Conservation (phyloP, 2,797 vertebrate species). For the Spinus pinus region DNA sequence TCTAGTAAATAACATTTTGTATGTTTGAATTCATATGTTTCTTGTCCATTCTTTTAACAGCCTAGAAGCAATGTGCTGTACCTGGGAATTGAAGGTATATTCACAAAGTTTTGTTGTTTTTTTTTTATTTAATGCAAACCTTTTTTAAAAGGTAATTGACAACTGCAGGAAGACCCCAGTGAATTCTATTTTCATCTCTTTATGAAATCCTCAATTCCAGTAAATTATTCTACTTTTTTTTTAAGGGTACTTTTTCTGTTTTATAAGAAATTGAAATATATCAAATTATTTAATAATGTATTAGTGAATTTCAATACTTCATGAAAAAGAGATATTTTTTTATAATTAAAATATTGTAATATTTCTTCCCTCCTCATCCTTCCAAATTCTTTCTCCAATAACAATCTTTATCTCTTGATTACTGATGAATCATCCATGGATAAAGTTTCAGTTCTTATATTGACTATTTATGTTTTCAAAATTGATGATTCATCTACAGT, state of each 20-base stretch:
- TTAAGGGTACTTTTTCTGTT: neutral
- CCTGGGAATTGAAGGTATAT: neutral
- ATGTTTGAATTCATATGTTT: neutral
- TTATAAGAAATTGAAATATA: neutral
- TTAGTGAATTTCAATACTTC: neutral
- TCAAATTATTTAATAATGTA: neutral
- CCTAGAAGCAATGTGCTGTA: neutral
- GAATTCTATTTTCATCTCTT: neutral
- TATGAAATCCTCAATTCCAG: neutral
- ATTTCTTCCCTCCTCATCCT: neutral
- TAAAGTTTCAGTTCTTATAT: neutral
- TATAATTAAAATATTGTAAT: neutral
- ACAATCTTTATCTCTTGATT: neutral
- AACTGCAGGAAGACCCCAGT: neutral
- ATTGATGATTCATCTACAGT: neutral
- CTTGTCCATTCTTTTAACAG: neutral
- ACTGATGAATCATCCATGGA: neutral
- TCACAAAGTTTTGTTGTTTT: neutral
- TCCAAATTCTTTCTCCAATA: neutral
- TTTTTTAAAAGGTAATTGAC: neutral
- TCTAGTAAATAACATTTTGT: neutral
- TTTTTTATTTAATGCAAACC: neutral
- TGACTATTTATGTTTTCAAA: neutral
- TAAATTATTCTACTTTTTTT: neutral
- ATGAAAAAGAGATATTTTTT: neutral